Percentiles rank a stretch among this genome's conserved stretches.
Evolutionary conservation across 53 echinoderm and acorn worm genomes (phyloP).

Genomic region (Hippasteria phrygiana): DNA sequence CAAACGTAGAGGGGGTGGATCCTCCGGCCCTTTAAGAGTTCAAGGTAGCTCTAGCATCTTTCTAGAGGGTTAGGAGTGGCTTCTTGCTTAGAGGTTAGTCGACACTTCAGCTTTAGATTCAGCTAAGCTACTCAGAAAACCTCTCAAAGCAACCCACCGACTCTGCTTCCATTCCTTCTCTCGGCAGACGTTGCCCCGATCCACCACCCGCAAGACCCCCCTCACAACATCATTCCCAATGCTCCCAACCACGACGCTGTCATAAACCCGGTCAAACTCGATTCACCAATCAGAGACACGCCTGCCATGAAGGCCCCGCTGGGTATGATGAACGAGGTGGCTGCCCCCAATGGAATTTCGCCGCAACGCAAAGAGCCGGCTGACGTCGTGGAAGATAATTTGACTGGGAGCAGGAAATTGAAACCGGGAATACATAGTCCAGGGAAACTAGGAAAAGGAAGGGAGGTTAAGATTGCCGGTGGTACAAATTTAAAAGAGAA

Average conservation of each 20-base stretch:
- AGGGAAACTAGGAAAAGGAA: background rate
- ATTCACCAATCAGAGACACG: background rate
- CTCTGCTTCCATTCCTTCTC: background rate
- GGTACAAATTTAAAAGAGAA: too few relatives aligned
- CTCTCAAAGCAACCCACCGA: background rate
- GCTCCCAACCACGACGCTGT: background rate
- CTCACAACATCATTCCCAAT: constrained; percentile 5
- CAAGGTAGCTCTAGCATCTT: too few relatives aligned
- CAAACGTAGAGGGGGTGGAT: too few relatives aligned
- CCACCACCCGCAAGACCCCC: background rate
- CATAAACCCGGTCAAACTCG: background rate
- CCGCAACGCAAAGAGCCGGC: background rate
- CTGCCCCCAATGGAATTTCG: background rate
- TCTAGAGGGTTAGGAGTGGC: too few relatives aligned
- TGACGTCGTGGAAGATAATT: background rate
- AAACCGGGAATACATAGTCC: background rate
- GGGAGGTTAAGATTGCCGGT: background rate
- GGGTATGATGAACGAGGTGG: background rate
- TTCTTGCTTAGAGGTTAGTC: too few relatives aligned
- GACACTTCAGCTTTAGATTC: too few relatives aligned
- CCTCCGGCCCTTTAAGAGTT: too few relatives aligned
- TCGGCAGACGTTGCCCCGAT: constrained; percentile 14
- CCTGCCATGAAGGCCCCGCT: background rate
- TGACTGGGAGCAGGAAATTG: background rate
- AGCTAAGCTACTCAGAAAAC: too few relatives aligned